phyloP scores from a whole-genome alignment of 2,113 vertebrate genomes.

The Poeciliopsis turrubarensis region DNA sequence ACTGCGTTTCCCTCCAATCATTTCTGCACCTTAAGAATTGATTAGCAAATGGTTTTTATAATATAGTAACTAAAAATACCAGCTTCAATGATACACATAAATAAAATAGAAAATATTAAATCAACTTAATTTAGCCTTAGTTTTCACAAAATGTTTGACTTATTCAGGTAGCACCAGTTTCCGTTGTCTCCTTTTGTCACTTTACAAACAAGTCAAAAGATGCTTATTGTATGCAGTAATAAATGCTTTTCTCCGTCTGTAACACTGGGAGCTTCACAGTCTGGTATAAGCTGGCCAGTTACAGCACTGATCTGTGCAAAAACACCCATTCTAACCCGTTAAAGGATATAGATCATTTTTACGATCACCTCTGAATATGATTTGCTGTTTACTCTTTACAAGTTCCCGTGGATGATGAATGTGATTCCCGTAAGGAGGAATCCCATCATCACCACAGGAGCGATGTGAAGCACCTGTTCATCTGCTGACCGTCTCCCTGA shows the following conservation, averaged over 20 bases:
- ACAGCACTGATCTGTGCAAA: too few relatives aligned
- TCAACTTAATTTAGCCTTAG: too few relatives aligned
- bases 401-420: conserved; percentile 27
- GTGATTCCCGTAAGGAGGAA: conserved; percentile 26
- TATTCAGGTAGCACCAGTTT: too few relatives aligned
- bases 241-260: too few relatives aligned
- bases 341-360: conserved; percentile 4
- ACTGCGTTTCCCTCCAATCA: not conserved
- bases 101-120: too few relatives aligned
- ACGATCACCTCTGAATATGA: conserved; percentile 33
- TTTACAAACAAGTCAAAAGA: too few relatives aligned
- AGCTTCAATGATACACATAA: not conserved
- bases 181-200: too few relatives aligned
- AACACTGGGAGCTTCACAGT: too few relatives aligned
- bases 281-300: too few relatives aligned
- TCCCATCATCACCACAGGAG: conserved; percentile 56
- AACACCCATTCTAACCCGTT: too few relatives aligned
- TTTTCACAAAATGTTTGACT: too few relatives aligned
- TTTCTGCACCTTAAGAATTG: not conserved
- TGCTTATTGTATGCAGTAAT: too few relatives aligned
- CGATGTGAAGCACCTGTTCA: conserved; percentile 70
- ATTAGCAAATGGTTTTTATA: not conserved
- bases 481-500: conserved; percentile 43
- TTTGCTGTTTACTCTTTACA: conserved; percentile 12
- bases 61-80: not conserved